These are phyloP conservation scores for Mimas tiliae DNA, from an alignment of 2,888 invertebrate species.

Conservation along the genomic window DNA sequence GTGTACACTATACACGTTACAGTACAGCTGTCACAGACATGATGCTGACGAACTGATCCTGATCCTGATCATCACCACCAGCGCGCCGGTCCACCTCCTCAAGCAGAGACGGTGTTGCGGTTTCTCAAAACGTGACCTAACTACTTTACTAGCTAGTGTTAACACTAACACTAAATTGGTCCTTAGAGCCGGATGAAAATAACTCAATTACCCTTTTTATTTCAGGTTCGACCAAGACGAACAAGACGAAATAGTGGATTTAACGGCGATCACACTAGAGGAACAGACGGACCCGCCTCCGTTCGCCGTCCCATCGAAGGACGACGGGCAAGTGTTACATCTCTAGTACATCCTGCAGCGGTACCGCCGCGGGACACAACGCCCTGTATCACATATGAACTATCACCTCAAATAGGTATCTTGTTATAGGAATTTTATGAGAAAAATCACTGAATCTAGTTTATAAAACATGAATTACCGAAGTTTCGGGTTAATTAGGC, in stretches of 20 bases:
- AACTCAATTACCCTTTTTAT: background rate
- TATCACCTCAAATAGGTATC: background rate
- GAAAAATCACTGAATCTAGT: background rate
- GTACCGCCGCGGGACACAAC: conserved; percentile 38
- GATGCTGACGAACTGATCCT: conserved; percentile 99
- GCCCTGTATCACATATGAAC: background rate
- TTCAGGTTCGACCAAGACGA: conserved; percentile 85
- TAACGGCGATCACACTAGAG: conserved; percentile 89
- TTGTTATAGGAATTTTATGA: background rate
- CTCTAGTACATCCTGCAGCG: conserved; percentile 71
- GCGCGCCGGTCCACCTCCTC: conserved; percentile 84
- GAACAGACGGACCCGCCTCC: conserved; percentile 65
- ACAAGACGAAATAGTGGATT: conserved; percentile 95
- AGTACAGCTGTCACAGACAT: conserved; percentile 99
- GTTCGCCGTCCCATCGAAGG: conserved; percentile 65
- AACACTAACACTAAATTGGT: conserved; percentile 75
- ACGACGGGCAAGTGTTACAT: conserved; percentile 80
- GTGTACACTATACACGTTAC: conserved; percentile 32
- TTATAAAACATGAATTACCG: too few relatives aligned
- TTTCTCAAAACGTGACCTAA: too few relatives aligned
- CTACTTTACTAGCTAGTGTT: too few relatives aligned
- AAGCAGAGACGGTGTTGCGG: conserved; percentile 85
- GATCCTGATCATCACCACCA: conserved; percentile 99
- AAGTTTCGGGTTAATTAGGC: too few relatives aligned
- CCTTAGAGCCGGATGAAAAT: background rate